Evolutionary conservation across 2,888 invertebrate genomes (phyloP).

Genomic region (Brachynemurus nebulosus): DNA sequence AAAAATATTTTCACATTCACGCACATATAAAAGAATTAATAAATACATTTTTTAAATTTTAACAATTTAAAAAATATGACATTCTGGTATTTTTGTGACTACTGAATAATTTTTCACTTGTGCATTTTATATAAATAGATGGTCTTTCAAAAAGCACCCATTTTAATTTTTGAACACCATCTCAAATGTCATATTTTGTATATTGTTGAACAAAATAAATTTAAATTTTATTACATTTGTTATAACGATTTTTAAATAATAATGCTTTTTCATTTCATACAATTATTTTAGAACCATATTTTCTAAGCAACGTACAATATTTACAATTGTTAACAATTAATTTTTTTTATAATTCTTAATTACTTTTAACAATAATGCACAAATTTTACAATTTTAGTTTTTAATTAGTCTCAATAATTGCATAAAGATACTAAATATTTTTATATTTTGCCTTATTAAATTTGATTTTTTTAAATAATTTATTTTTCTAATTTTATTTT

Average conservation of each 20-base stretch:
- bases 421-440: conserved; percentile 1
- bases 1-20: background rate
- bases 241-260: background rate
- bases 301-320: conserved; percentile 7
- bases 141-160: too few relatives aligned
- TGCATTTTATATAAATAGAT: too few relatives aligned
- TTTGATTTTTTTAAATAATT: conserved; percentile 3
- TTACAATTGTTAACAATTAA: conserved; percentile 2
- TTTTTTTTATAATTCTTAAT: conserved; percentile 1
- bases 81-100: too few relatives aligned
- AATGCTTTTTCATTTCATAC: background rate
- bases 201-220: too few relatives aligned
- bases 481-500: conserved; percentile 2
- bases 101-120: too few relatives aligned
- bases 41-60: background rate
- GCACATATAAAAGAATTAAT: background rate
- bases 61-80: too few relatives aligned
- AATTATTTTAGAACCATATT: too few relatives aligned
- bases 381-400: conserved; percentile 5
- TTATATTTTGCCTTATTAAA: too few relatives aligned
- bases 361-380: conserved; percentile 6
- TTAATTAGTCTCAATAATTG: conserved; percentile 1
- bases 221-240: too few relatives aligned
- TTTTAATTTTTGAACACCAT: too few relatives aligned
- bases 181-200: too few relatives aligned